These are phyloP conservation scores for Cyanoramphus novaezelandiae DNA, from an alignment of 2,113 vertebrate species.

Conservation along the genomic window DNA sequence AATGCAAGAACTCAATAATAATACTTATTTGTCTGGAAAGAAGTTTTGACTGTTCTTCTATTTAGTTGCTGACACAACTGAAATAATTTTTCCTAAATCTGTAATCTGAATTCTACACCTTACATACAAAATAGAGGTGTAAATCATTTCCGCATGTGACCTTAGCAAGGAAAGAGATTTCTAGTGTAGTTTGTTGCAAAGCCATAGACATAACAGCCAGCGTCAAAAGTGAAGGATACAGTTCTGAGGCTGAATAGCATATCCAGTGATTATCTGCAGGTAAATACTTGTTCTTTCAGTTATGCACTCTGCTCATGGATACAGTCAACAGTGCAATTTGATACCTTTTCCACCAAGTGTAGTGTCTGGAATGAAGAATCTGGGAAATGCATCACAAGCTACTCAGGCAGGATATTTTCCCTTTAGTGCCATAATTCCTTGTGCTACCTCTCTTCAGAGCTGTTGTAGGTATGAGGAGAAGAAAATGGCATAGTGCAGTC, in stretches of 20 bases:
- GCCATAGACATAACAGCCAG: not conserved
- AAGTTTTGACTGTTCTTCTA: slow-evolving; percentile 12
- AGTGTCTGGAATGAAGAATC: slow-evolving; percentile 37
- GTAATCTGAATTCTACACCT: not conserved
- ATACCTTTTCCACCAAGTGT: slow-evolving; percentile 3
- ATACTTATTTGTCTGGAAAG: slow-evolving; percentile 13
- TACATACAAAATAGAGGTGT: not conserved
- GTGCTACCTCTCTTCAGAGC: not conserved
- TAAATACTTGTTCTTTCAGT: slow-evolving; percentile 21
- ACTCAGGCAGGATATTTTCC: slow-evolving; percentile 19
- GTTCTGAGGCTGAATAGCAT: not conserved
- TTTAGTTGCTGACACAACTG: not conserved
- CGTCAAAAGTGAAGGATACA: not conserved
- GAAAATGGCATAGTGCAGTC: not conserved
- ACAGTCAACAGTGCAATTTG: not conserved
- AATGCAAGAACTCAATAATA: not conserved
- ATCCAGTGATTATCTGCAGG: slow-evolving; percentile 38
- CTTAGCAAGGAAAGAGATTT: not conserved
- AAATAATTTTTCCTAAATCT: not conserved
- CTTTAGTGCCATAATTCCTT: slow-evolving; percentile 16
- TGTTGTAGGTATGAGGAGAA: not conserved
- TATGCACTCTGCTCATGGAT: not conserved
- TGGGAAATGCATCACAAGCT: slow-evolving; percentile 47
- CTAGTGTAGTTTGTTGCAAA: not conserved
- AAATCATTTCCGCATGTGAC: slow-evolving; percentile 14